Evolutionary conservation across 2,113 vertebrate species (phyloP), one percentile per base, ranked within the genome.

Genomic region (Gymnobelideus leadbeateri): DNA sequence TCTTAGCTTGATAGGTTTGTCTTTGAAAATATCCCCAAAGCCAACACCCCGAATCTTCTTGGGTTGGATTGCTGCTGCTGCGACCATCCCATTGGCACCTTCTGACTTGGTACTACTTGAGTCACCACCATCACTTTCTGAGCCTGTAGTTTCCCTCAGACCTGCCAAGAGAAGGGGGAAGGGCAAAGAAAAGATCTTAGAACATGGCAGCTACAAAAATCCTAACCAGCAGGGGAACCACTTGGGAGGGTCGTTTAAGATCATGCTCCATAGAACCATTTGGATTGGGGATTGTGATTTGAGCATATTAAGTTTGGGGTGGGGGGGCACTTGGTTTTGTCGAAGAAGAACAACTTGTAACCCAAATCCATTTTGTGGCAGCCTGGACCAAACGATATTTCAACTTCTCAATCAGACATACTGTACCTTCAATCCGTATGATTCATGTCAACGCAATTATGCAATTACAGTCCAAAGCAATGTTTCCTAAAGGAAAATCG

Each of bases 1-100:
- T 94, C 99, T 99, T 97, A 99, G 99, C 97, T 99, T 99, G 98
- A 99, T 99, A 94, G 99, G 99, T 97, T 99, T 99, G 97, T 99
- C 99, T 99, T 99, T 99, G 98, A 99, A 99, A 98, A 99, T 99
- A 98, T 99, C 99, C 21, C 99, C 99, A 96, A 99, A 99, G 92
- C 99, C 99, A 95, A 99, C 99, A n/a, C 99, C 99, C 94, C 99
- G 99, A 91, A 99, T 98, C 98, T 99, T 99, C 98, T 99, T 99
- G 91, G 99, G 99, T 93, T 99, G 99, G 98, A 99, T 99, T 98
- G 99, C 98, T 90, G 98, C 94, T 90, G 98, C 94, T 90, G 98
- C 94, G 11, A 97, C 92, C 61, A 98, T 98, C 97, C 98, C 99
- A 8, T 99, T 99, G 96, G 99, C 99, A n/a, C 99, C 99, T 97